These are phyloP conservation scores for Myopa tessellatipennis DNA, from an alignment of 2,888 invertebrate genomes.

Conservation along the genomic window DNA sequence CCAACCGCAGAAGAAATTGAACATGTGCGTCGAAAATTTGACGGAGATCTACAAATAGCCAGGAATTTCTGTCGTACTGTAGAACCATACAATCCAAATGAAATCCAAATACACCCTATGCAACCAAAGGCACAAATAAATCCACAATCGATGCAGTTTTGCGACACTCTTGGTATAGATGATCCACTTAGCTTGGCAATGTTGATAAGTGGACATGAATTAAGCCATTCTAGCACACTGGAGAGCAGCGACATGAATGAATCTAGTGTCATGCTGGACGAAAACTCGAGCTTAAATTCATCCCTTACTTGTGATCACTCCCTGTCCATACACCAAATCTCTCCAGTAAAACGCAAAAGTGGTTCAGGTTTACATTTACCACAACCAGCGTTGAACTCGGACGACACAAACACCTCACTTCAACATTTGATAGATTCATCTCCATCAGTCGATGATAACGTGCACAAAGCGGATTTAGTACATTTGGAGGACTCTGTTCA, in stretches of 20 bases:
- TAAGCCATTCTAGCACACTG: slow-evolving; percentile 56
- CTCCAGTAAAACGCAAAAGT: slow-evolving; percentile 58
- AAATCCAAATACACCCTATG: slow-evolving; percentile 61
- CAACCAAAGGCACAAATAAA: slow-evolving; percentile 73
- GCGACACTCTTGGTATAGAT: slow-evolving; percentile 78
- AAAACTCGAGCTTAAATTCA: slow-evolving; percentile 48
- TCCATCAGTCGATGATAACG: not conserved
- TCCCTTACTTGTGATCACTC: slow-evolving; percentile 41
- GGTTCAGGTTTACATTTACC: slow-evolving; percentile 56
- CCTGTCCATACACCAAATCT: slow-evolving; percentile 32
- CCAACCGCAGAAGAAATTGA: slow-evolving; percentile 82
- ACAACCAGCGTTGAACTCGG: slow-evolving; percentile 48
- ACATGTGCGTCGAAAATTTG: slow-evolving; percentile 74
- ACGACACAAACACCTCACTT: not conserved
- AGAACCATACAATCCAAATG: slow-evolving; percentile 70
- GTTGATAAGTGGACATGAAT: slow-evolving; percentile 69
- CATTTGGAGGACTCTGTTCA: not conserved
- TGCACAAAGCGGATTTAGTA: not conserved
- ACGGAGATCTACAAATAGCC: slow-evolving; percentile 77
- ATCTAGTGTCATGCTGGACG: slow-evolving; percentile 35
- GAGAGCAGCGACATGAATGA: slow-evolving; percentile 51
- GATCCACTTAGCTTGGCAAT: slow-evolving; percentile 81
- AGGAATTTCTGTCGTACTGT: slow-evolving; percentile 84
- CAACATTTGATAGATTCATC: not conserved
- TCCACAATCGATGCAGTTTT: slow-evolving; percentile 77